Conservation (phyloP, 2,888 invertebrate species). For the Heliconius aoede region DNA sequence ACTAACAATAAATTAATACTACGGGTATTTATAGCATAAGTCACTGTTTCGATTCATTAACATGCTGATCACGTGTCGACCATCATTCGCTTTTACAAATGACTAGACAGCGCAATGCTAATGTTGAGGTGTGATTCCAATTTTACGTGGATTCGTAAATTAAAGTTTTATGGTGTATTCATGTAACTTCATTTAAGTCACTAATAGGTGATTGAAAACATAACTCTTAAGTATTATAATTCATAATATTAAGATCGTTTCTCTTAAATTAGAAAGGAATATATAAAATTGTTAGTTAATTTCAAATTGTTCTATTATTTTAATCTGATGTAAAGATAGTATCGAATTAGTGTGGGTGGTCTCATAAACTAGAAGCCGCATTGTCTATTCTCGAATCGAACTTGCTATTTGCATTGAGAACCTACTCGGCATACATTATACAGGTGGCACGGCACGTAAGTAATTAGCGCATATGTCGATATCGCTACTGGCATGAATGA, state of each 20-base stretch:
- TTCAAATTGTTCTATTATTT: constrained; percentile 4
- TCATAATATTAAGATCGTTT: not conserved
- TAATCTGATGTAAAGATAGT: constrained; percentile 51
- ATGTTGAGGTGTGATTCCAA: constrained; percentile 56
- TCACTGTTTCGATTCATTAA: constrained; percentile 57
- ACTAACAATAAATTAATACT: constrained; percentile 30
- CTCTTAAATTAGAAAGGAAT: constrained; percentile 1
- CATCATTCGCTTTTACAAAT: constrained; percentile 59
- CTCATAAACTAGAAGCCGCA: constrained; percentile 77
- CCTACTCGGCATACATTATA: constrained; percentile 79
- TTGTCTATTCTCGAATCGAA: constrained; percentile 83
- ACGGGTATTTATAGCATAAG: constrained; percentile 52
- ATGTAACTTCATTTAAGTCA: not conserved
- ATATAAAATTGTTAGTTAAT: constrained; percentile 31
- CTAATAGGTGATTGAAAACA: not conserved
- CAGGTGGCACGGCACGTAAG: constrained; percentile 67
- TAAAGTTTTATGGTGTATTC: constrained; percentile 30
- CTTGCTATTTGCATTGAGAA: constrained; percentile 81
- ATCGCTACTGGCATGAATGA: constrained; percentile 74
- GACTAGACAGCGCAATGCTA: constrained; percentile 57
- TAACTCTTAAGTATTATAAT: not conserved
- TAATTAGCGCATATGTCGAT: constrained; percentile 76
- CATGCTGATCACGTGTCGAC: constrained; percentile 60
- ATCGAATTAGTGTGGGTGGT: constrained; percentile 75
- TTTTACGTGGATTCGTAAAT: constrained; percentile 47